These are phyloP conservation scores for Percina caprodes DNA, from an alignment of 2,113 vertebrate species.

Conservation along the genomic window DNA sequence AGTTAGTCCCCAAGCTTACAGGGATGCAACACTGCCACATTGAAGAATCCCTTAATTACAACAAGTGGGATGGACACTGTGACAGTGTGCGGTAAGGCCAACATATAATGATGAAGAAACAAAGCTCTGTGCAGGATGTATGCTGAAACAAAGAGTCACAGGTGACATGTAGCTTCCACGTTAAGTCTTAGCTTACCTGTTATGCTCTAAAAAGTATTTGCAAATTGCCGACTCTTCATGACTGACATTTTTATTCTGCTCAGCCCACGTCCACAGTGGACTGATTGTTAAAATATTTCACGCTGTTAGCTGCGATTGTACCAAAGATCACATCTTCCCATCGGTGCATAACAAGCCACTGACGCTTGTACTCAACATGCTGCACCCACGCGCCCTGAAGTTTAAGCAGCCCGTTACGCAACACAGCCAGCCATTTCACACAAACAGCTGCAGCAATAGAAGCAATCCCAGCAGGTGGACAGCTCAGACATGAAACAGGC, in stretches of 20 bases:
- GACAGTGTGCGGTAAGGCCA: too few relatives aligned
- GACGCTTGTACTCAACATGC: slow-evolving; percentile 16
- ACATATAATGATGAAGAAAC: too few relatives aligned
- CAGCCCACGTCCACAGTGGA: slow-evolving; percentile 20
- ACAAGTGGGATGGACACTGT: too few relatives aligned
- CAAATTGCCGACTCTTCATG: slow-evolving; percentile 22
- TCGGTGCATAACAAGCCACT: slow-evolving; percentile 30
- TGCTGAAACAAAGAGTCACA: neutral
- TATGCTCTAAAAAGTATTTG: slow-evolving; percentile 28
- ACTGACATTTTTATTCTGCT: slow-evolving; percentile 33
- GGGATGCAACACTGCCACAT: too few relatives aligned
- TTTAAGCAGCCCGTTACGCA: slow-evolving; percentile 33
- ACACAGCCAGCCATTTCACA: slow-evolving; percentile 36
- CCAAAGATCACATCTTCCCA: slow-evolving; percentile 32
- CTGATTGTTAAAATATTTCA: slow-evolving; percentile 7
- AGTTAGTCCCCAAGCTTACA: too few relatives aligned
- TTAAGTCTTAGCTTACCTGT: slow-evolving; percentile 10
- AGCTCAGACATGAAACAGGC: slow-evolving; percentile 40
- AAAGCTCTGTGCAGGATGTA: neutral
- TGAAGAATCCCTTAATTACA: too few relatives aligned
- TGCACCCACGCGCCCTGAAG: slow-evolving; percentile 11
- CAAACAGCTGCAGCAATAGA: slow-evolving; percentile 52
- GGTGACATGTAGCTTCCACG: too few relatives aligned
- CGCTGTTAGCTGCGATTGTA: slow-evolving; percentile 22
- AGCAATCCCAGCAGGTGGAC: slow-evolving; percentile 53